These are phyloP conservation scores for Mormoops blainvillei DNA, from an alignment of 2,113 vertebrate species.

Conservation along the genomic window DNA sequence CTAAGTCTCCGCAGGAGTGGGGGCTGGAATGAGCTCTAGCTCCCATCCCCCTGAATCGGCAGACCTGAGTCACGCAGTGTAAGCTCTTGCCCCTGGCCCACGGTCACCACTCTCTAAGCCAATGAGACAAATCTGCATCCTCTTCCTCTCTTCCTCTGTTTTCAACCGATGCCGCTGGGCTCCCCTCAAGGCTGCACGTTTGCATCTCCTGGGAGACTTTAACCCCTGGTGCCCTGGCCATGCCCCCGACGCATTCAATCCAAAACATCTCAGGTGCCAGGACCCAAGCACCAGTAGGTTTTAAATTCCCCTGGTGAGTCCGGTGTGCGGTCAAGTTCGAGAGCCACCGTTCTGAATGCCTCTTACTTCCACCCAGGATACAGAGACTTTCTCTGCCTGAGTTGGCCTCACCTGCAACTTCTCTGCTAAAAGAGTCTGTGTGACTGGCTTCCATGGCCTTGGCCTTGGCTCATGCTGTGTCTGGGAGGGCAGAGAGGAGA, in stretches of 20 bases:
- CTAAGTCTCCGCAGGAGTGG: not conserved
- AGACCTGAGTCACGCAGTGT: too few relatives aligned
- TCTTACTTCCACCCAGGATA: not conserved
- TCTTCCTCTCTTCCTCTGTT: not conserved
- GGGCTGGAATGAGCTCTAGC: not conserved
- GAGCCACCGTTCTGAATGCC: not conserved
- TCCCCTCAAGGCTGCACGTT: too few relatives aligned
- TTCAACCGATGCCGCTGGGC: too few relatives aligned
- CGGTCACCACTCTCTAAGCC: too few relatives aligned
- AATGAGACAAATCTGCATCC: not conserved
- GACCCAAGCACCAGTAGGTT: not conserved
- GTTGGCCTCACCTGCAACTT: not conserved
- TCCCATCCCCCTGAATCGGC: not conserved
- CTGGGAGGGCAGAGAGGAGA: not conserved
- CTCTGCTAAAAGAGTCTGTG: not conserved
- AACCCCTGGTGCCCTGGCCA: not conserved
- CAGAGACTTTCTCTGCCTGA: not conserved
- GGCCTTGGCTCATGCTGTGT: too few relatives aligned
- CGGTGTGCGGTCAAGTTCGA: not conserved
- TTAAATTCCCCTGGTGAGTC: not conserved
- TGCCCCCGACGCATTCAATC: not conserved
- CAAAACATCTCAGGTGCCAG: not conserved
- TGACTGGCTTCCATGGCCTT: fast-evolving
- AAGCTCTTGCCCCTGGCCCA: not conserved
- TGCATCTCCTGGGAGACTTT: not conserved